phyloP scores from a whole-genome alignment of 53 echinoderm and acorn worm genomes.

The Paelopatides confundens region DNA sequence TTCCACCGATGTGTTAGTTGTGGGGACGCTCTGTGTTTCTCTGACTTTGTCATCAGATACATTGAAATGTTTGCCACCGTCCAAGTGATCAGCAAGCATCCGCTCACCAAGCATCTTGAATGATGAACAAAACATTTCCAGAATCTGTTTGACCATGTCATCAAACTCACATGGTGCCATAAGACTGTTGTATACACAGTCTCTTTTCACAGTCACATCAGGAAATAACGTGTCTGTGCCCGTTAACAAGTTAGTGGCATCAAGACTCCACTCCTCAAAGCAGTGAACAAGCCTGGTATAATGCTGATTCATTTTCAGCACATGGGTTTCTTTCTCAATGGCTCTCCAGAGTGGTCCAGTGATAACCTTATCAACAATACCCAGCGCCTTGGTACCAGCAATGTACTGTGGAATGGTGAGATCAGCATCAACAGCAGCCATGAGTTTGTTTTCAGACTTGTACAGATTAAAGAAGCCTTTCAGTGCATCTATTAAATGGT shows the following conservation, averaged over 20 bases:
- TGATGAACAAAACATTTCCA: constrained; percentile 52
- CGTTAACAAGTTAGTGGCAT: constrained; percentile 43
- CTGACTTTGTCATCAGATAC: too few relatives aligned
- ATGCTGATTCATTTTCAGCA: constrained; percentile 32
- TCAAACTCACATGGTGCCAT: constrained; percentile 19
- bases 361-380: constrained; percentile 44
- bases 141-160: constrained; percentile 35
- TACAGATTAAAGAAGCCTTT: too few relatives aligned
- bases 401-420: too few relatives aligned
- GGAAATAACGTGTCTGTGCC: constrained; percentile 49
- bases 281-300: constrained; percentile 13
- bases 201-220: constrained; percentile 45
- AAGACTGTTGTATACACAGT: constrained; percentile 10
- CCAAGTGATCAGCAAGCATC: constrained; percentile 57
- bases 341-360: too few relatives aligned
- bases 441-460: too few relatives aligned
- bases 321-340: constrained; percentile 26
- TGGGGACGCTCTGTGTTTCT: too few relatives aligned
- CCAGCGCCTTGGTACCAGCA: constrained; percentile 39
- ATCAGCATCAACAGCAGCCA: too few relatives aligned
- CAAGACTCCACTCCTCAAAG: constrained; percentile 26
- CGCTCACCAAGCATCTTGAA: constrained; percentile 38
- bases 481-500: too few relatives aligned
- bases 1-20: constrained; percentile 56
- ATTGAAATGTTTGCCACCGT: constrained; percentile 8